phyloP scores from a whole-genome alignment of 2,888 invertebrate genomes.

The Patella ulyssiponensis region DNA sequence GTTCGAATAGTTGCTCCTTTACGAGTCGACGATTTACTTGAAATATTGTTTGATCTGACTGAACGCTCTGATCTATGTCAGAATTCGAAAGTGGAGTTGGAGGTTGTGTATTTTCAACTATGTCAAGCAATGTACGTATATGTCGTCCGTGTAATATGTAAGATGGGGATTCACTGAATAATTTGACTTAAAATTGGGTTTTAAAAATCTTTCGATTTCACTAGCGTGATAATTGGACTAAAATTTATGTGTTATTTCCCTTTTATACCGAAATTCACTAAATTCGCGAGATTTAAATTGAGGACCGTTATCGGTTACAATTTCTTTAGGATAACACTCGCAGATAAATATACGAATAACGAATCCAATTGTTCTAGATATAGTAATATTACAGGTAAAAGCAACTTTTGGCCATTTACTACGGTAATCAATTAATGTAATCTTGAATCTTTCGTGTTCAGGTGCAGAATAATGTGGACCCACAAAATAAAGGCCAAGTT shows the following conservation, averaged over 20 bases:
- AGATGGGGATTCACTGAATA: neutral
- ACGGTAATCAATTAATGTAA: constrained; percentile 69
- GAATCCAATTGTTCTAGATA: constrained; percentile 38
- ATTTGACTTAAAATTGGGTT: neutral
- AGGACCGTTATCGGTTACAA: constrained; percentile 65
- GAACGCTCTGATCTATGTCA: no score
- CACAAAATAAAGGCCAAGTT: constrained; percentile 71
- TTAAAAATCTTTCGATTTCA: constrained; percentile 50
- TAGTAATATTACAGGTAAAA: constrained; percentile 31
- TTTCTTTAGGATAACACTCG: constrained; percentile 48
- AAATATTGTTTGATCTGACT: no score
- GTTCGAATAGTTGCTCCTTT: neutral
- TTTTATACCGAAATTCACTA: constrained; percentile 36
- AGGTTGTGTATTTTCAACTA: no score
- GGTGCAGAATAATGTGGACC: constrained; percentile 52
- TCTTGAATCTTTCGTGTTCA: constrained; percentile 42
- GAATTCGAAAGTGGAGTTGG: no score
- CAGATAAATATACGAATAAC: constrained; percentile 45
- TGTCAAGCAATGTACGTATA: neutral
- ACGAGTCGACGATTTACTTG: neutral
- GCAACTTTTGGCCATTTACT: constrained; percentile 72
- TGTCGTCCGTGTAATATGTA: neutral
- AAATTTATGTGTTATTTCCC: constrained; percentile 45
- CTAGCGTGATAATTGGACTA: constrained; percentile 48
- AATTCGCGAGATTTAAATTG: constrained; percentile 56